Evolutionary conservation across 2,113 vertebrate genomes (phyloP), one percentile per base, ranked within the genome.

Genomic region (Nerophis lumbriciformis): DNA sequence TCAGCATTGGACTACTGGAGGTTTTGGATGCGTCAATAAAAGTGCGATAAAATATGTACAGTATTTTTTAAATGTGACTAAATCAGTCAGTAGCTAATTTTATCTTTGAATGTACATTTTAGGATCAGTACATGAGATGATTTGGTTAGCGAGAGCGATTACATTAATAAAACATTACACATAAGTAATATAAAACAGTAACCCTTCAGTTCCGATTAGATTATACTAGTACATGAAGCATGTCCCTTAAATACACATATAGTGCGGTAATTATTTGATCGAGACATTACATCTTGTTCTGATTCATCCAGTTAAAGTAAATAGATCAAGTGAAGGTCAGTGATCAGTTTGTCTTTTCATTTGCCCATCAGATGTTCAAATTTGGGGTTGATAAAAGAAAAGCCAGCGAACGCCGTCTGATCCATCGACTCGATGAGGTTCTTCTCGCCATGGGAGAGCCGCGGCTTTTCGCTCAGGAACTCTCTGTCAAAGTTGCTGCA

Each of bases 401-500:
- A 99, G 61, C 95, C 96, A 3, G 51, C 64, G 8, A 99, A 99
- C 0, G 92, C 92, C 0, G 85, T 47, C 77, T 94, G 96, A 85
- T 99, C 95, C 94, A 99, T 99, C 69, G 96, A 96, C 74, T 97
- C 96, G 0, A 99, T 94, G 59, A 99, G 90, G 85, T 94, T 95
- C 86, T 98, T 99, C 87, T 99, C 96, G 0, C 88, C 89, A 56
- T 92, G 91, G 5, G 97, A 97, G 48, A 99, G 65, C 15, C 91
- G 92, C 0, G 96, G 90, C 77, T 99, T 99, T 87, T 99, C 97
- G 0, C 83, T 95, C 77, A 99, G 90, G 74, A 99, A 99, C 80
- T 99, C 97, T 39, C 92, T 85, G 88, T 99, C 97, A 9, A 99
- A 99, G 90, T 99, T 99, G 91, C 78, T 95, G 83, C 91, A 96